A percentile compares a stretch with the other conserved stretches of the same genome.
These are phyloP conservation scores for Microplitis mediator DNA, from an alignment of 1,140 invertebrate species.

Conservation along the genomic window DNA sequence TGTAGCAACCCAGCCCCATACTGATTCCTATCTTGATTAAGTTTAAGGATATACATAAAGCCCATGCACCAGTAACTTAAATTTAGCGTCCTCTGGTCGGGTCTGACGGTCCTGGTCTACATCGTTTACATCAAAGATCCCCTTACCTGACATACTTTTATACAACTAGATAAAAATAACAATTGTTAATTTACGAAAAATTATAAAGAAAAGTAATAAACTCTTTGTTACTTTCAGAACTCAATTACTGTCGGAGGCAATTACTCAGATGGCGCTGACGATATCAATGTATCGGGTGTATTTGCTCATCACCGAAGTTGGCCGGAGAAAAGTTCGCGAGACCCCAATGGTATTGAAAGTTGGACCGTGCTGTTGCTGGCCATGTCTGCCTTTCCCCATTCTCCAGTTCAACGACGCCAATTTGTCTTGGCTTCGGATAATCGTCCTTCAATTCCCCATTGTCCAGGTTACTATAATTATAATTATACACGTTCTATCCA, in stretches of 20 bases:
- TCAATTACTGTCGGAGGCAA: constrained; percentile 53
- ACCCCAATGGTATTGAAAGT: constrained; percentile 47
- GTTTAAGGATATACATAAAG: constrained; percentile 3
- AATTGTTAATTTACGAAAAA: neutral
- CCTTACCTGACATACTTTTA: too few species aligned
- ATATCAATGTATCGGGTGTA: constrained; percentile 57
- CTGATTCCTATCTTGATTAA: constrained; percentile 14
- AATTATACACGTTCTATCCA: too few species aligned
- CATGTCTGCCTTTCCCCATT: constrained; percentile 55
- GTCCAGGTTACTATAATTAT: constrained; percentile 47
- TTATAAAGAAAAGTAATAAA: constrained; percentile 12
- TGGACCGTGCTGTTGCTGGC: constrained; percentile 60
- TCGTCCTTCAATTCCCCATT: constrained; percentile 55
- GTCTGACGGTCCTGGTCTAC: too few species aligned
- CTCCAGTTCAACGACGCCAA: constrained; percentile 52
- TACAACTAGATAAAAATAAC: too few species aligned
- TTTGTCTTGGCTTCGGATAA: constrained; percentile 54
- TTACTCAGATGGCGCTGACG: constrained; percentile 54
- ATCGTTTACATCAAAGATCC: too few species aligned
- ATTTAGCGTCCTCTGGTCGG: constrained; percentile 5
- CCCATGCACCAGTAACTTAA: constrained; percentile 27
- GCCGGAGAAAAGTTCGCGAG: constrained; percentile 46
- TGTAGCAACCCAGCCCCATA: neutral
- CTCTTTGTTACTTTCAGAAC: constrained; percentile 39
- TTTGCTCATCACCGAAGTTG: constrained; percentile 52